Evolutionary conservation across 2,888 invertebrate genomes (phyloP).

Genomic region (Anoncus sp.): DNA sequence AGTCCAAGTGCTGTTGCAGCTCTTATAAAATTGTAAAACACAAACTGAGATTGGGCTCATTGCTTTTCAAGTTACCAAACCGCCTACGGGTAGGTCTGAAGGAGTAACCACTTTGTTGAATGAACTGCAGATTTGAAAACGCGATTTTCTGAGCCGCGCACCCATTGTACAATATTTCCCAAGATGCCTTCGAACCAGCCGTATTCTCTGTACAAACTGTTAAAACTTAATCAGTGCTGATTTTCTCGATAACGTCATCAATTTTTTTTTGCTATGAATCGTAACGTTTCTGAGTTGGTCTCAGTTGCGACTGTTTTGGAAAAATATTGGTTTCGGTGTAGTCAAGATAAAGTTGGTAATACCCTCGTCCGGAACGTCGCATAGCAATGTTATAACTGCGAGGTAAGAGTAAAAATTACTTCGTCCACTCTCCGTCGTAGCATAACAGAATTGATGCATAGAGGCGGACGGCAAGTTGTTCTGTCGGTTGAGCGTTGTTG

Average conservation of each 20-base stretch:
- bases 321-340: constrained; percentile 63
- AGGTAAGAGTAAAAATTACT: too few relatives aligned
- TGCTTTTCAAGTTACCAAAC: constrained; percentile 64
- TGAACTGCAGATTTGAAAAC: constrained; percentile 59
- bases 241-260: constrained; percentile 23
- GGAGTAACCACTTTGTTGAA: constrained; percentile 57
- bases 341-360: constrained; percentile 65
- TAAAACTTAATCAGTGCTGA: too few relatives aligned
- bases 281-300: constrained; percentile 56
- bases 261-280: constrained; percentile 44
- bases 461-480: too few relatives aligned
- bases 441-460: too few relatives aligned
- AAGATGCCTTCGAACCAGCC: constrained; percentile 63
- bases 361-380: constrained; percentile 60
- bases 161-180: constrained; percentile 66
- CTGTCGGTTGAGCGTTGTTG: too few relatives aligned
- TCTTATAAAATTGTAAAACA: constrained; percentile 65
- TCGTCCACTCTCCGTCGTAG: too few relatives aligned
- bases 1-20: constrained; percentile 64
- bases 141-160: constrained; percentile 45
- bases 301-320: constrained; percentile 55
- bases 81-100: constrained; percentile 62
- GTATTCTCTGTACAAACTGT: too few relatives aligned
- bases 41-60: constrained; percentile 67
- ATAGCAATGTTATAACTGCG: too few relatives aligned